Base-by-base conservation (phyloP, 2,888 invertebrate genomes). In the Galeruca laticollis region DNA sequence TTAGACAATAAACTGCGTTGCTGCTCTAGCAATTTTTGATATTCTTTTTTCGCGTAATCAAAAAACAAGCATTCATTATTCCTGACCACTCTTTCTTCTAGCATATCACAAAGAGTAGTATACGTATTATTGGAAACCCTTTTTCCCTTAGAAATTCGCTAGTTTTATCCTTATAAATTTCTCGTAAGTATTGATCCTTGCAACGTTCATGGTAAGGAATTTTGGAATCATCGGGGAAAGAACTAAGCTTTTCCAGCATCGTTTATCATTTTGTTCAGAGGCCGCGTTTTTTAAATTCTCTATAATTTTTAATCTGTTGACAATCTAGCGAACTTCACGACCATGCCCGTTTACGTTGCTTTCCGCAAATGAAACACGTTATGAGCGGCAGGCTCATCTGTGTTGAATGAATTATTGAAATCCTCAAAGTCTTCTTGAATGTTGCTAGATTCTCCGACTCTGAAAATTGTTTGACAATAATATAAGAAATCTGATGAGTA, bases 11-110 rank as follows among this genome's bases (percentile, higher is more conserved):
- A n/a, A n/a, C n/a, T n/a, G n/a, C n/a, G n/a, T 43, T 64, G 54
- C 56, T 64, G 54, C 15, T 56, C 56, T 43, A 64, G 10, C 43
- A 64, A 64, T 56, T 51, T 52, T 52, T 52, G 35, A 54, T 63
- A 63, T 65, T 65, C 57, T 57, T 65, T n/a, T n/a, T 62, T 62
- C 37, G 52, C 37, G 15, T 11, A 62, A 37, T 62, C 52, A 75
- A 68, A 76, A 78, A 77, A 79, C 31, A 65, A 43, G 57, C 65
- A 65, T 57, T 65, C 65, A 57, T 52, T 65, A 62, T 65, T 65
- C 18, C 26, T 57, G 65, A 65, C 65, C 65, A 47, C 65, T 56
- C 1, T 56, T 65, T 65, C 57, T 65, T 65, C 57, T 37, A 65
- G 20, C 65, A 65, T 65, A 20, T 65, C 65, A 43, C 65, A 65